These are phyloP conservation scores for Oligia latruncula DNA, from an alignment of 2,888 invertebrate genomes.

Conservation along the genomic window DNA sequence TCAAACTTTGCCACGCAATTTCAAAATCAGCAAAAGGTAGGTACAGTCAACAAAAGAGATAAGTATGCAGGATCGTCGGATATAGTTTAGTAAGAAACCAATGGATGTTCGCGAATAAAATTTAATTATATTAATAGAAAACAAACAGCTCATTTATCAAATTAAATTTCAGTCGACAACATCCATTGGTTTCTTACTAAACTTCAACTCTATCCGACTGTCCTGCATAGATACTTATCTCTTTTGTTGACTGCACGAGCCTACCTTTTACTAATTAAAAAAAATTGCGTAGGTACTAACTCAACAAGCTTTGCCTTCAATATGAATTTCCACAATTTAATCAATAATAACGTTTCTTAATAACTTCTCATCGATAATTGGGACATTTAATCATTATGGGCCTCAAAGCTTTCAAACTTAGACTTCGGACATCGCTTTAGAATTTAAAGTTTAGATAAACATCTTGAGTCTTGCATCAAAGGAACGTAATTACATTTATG, in stretches of 20 bases:
- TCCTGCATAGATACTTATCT: no score
- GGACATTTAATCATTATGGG: slow-evolving; percentile 18
- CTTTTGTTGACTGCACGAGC: not conserved
- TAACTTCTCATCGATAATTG: slow-evolving; percentile 3
- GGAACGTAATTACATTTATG: slow-evolving; percentile 34
- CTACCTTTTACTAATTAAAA: not conserved
- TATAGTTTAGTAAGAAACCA: no score
- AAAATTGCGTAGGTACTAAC: not conserved
- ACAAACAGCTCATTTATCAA: no score
- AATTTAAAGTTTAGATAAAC: slow-evolving; percentile 46
- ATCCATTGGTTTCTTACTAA: no score
- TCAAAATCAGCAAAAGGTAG: not conserved
- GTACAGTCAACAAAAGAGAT: no score
- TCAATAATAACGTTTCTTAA: slow-evolving; percentile 10
- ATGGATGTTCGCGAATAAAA: no score
- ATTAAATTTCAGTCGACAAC: no score
- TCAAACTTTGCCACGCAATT: not conserved
- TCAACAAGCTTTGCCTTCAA: not conserved
- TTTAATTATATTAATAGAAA: no score
- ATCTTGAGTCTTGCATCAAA: slow-evolving; percentile 44
- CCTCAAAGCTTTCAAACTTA: not conserved
- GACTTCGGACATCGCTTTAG: slow-evolving; percentile 11
- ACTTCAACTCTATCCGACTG: no score
- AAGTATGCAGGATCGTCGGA: no score
- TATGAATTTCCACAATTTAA: not conserved